Evolutionary conservation across 2,797 vertebrate species (phyloP).

Genomic region (Sebastiscus tertius): DNA sequence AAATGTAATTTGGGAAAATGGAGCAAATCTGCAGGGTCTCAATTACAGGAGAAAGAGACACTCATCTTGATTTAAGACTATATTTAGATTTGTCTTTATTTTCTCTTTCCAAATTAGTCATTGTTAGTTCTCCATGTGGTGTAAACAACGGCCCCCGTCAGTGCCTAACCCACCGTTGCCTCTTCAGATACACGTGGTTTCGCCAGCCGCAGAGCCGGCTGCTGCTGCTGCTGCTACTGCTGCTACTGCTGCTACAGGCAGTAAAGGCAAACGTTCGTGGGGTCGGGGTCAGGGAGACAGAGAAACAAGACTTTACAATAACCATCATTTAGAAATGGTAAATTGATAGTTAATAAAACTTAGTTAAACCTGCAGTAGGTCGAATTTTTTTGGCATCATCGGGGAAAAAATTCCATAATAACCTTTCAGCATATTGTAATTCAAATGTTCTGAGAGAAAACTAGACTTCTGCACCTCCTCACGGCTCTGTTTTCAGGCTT

Average conservation of each 20-base stretch:
- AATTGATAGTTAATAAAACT: no score
- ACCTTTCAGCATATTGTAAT: no score
- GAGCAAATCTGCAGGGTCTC: slow-evolving; percentile 20
- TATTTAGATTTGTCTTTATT: not conserved
- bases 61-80: not conserved
- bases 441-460: no score
- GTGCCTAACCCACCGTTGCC: not conserved
- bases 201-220: no score
- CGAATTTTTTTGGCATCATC: no score
- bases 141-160: not conserved
- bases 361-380: no score
- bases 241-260: not conserved
- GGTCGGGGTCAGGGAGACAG: not conserved
- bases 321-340: no score
- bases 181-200: not conserved
- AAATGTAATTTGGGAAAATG: not conserved
- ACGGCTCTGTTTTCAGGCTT: no score
- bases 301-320: rapidly evolving
- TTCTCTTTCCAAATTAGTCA: not conserved
- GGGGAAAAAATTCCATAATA: no score
- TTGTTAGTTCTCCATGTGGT: not conserved
- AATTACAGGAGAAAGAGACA: not conserved
- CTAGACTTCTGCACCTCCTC: no score
- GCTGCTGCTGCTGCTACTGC: no score
- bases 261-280: not conserved